phyloP scores from a whole-genome alignment of 2,113 vertebrate genomes.

The Oncorhynchus gorbuscha region DNA sequence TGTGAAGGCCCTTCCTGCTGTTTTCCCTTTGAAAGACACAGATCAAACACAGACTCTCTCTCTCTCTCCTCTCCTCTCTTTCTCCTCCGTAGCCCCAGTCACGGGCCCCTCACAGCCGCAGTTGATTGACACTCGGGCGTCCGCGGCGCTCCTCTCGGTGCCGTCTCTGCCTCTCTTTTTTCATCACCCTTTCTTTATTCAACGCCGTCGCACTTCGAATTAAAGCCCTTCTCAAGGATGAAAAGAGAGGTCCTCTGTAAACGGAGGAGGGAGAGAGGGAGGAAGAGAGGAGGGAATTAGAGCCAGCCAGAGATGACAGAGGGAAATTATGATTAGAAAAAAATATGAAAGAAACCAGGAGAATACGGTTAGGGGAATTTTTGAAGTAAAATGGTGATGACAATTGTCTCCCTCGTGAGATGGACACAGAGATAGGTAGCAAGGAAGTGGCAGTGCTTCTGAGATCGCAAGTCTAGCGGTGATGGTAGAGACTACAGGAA shows the following conservation, averaged over 20 bases:
- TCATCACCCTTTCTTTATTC: constrained; percentile 59
- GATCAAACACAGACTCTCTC: constrained; percentile 79
- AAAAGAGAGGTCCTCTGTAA: constrained; percentile 71
- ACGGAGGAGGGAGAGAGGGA: constrained; percentile 58
- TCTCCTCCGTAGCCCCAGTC: constrained; percentile 41
- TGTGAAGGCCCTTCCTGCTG: constrained; percentile 78
- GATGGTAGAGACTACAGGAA: constrained; percentile 50
- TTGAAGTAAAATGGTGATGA: constrained; percentile 68
- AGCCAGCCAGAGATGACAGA: neutral
- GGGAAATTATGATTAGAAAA: neutral
- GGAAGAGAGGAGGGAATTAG: constrained; percentile 8
- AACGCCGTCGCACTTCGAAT: constrained; percentile 68
- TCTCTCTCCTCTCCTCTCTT: constrained; percentile 1
- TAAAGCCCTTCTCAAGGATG: constrained; percentile 81
- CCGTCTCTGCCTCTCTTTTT: constrained; percentile 40
- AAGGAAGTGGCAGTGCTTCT: constrained; percentile 28
- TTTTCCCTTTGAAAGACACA: constrained; percentile 76
- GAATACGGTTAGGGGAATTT: constrained; percentile 3
- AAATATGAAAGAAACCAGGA: constrained; percentile 9
- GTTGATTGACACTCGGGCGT: constrained; percentile 84
- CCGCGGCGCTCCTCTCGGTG: constrained; percentile 55
- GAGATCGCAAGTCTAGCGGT: constrained; percentile 17
- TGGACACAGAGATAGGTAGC: constrained; percentile 40
- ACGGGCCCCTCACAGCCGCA: constrained; percentile 54
- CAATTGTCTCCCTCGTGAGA: constrained; percentile 61